Percentiles rank a stretch among this genome's conserved stretches.
phyloP scores from a whole-genome alignment of 1,140 invertebrate genomes.

The Drosophila malerkotliana region DNA sequence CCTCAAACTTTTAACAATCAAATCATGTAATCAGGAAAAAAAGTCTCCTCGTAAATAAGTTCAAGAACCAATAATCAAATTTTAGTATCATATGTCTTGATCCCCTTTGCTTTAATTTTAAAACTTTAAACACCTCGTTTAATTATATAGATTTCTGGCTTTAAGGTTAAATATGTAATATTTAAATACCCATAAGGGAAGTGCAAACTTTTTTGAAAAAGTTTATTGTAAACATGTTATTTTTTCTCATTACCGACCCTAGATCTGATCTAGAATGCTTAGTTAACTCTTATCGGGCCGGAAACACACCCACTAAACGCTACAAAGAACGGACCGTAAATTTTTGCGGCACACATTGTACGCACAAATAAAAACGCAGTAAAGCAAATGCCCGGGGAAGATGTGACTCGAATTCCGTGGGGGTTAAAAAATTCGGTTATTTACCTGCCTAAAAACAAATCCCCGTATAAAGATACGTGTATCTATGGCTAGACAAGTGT shows the following conservation, averaged over 20 bases:
- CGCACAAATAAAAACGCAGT: slow-evolving; percentile 57
- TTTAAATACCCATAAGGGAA: no score
- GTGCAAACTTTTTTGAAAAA: not conserved
- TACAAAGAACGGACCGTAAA: slow-evolving; percentile 47
- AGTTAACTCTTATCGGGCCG: slow-evolving; percentile 25
- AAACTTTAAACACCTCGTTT: no score
- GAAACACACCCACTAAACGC: slow-evolving; percentile 61
- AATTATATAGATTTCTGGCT: no score
- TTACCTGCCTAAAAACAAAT: slow-evolving; percentile 66
- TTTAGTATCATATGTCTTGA: no score
- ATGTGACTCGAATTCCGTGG: slow-evolving; percentile 67
- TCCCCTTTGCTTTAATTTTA: no score
- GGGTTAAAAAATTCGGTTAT: slow-evolving; percentile 70
- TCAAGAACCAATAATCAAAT: no score
- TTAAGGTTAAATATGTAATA: no score
- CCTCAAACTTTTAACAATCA: slow-evolving; percentile 37
- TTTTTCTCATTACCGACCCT: not conserved
- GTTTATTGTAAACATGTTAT: not conserved
- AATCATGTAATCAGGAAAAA: slow-evolving; percentile 44
- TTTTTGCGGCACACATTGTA: slow-evolving; percentile 53
- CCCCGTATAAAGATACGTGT: slow-evolving; percentile 49
- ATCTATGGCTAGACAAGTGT: slow-evolving; percentile 69
- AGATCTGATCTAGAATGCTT: slow-evolving; percentile 5
- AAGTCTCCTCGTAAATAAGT: not conserved
- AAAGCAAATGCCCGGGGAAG: slow-evolving; percentile 62